Evolutionary conservation across 2,113 vertebrate genomes (phyloP).

Genomic region (Colius striatus): DNA sequence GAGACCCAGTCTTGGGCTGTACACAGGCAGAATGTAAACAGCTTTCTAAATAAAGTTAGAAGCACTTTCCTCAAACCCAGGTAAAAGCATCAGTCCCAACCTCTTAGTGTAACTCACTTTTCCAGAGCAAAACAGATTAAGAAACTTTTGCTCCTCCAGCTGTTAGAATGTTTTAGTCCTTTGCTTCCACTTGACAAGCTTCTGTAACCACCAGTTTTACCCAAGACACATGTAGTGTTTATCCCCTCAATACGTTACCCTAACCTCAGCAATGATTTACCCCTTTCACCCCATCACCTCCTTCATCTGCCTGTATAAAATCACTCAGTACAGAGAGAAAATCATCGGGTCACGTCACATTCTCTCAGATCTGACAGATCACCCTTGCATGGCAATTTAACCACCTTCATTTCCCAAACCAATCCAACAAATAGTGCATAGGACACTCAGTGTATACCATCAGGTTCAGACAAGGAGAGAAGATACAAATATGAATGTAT

Average conservation of each 20-base stretch:
- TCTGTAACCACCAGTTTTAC: background rate
- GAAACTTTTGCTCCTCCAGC: background rate
- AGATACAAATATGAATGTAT: background rate
- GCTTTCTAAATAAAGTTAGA: background rate
- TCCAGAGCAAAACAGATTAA: background rate
- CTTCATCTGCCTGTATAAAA: background rate
- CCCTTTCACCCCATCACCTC: background rate
- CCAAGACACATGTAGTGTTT: background rate
- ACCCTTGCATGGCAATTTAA: background rate
- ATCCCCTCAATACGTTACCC: background rate
- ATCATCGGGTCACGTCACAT: background rate
- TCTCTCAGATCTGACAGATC: background rate
- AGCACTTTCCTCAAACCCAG: background rate
- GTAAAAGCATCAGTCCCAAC: background rate
- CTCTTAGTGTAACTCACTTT: background rate
- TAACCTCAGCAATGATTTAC: background rate
- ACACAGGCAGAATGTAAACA: background rate
- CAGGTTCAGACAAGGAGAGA: background rate
- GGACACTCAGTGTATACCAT: fast-evolving
- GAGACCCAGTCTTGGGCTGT: background rate
- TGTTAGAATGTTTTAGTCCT: background rate
- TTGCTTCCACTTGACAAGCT: background rate
- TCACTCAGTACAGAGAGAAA: background rate
- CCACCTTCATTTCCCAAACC: background rate
- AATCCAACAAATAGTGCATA: background rate